Percentiles rank a stretch among this genome's conserved stretches.
phyloP scores from a whole-genome alignment of 2,888 invertebrate species.

The Cantharis lateralis region DNA sequence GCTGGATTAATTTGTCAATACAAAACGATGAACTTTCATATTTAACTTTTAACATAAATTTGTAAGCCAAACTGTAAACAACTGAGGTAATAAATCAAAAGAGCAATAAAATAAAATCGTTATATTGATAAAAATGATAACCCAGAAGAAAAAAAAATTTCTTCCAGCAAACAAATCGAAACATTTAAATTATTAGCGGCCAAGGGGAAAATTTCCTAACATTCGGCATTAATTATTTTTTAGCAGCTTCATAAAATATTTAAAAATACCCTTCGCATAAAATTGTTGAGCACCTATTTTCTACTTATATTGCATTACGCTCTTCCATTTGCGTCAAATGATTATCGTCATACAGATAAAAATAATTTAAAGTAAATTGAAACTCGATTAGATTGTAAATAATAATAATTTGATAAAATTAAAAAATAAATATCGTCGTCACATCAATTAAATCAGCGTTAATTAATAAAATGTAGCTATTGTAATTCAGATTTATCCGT shows the following conservation, averaged over 20 bases:
- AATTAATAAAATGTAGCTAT: neutral
- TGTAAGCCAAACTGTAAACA: neutral
- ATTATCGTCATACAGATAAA: neutral
- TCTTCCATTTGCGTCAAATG: neutral
- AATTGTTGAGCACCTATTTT: neutral
- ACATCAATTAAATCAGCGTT: neutral
- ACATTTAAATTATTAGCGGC: neutral
- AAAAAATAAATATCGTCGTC: neutral
- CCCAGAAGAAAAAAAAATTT: neutral
- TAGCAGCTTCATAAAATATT: neutral
- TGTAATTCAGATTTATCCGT: neutral
- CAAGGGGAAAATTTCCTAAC: neutral
- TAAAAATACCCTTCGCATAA: neutral
- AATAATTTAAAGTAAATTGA: neutral
- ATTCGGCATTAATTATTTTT: neutral
- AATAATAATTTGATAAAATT: neutral
- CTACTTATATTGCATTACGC: neutral
- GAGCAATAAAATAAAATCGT: neutral
- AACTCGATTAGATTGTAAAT: neutral
- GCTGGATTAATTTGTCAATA: neutral
- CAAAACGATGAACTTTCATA: neutral
- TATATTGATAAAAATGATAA: neutral
- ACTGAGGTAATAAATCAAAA: neutral
- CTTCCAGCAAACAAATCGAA: neutral
- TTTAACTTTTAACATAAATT: neutral